Percentiles rank a stretch among this genome's conserved stretches.
Conservation (phyloP, 2,888 invertebrate species). For the Arge pagana region DNA sequence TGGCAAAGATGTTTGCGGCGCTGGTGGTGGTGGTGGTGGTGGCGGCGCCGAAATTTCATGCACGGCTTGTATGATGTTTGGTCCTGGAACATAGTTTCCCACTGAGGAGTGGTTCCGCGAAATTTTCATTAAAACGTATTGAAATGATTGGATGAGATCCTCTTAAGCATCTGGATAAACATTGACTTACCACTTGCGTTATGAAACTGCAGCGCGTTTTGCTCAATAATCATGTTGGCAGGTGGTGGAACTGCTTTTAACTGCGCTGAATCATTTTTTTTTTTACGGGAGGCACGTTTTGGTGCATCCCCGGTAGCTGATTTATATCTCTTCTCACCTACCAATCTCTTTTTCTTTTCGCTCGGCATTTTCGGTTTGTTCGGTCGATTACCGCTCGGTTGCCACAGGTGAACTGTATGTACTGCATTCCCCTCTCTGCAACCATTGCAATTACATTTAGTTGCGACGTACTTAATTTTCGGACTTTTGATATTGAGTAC, state of each 20-base stretch:
- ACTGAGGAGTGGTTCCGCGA: constrained; percentile 30
- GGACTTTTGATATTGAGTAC: neutral
- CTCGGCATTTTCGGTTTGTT: constrained; percentile 46
- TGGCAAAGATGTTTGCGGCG: constrained; percentile 25
- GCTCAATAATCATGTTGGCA: constrained; percentile 39
- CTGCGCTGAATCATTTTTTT: constrained; percentile 30
- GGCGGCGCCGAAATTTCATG: constrained; percentile 37
- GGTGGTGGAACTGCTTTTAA: constrained; percentile 36
- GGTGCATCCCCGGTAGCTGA: constrained; percentile 17
- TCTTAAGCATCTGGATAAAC: neutral
- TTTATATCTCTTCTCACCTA: constrained; percentile 36
- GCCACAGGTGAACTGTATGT: constrained; percentile 55
- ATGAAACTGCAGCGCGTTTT: constrained; percentile 42
- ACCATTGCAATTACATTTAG: neutral
- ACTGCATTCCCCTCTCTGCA: constrained; percentile 52
- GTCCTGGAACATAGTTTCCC: constrained; percentile 41
- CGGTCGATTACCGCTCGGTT: constrained; percentile 54
- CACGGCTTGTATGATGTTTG: constrained; percentile 45
- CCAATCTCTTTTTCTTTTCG: constrained; percentile 45
- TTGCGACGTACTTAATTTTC: neutral
- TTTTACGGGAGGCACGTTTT: constrained; percentile 35
- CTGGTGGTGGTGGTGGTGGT: constrained; percentile 16
- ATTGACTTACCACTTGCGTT: constrained; percentile 40
- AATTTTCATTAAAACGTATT: constrained; percentile 14
- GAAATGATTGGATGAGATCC: neutral